Evolutionary conservation across 2,797 vertebrate species (phyloP), one percentile per base, ranked within the genome.

Genomic region (Menidia menidia): DNA sequence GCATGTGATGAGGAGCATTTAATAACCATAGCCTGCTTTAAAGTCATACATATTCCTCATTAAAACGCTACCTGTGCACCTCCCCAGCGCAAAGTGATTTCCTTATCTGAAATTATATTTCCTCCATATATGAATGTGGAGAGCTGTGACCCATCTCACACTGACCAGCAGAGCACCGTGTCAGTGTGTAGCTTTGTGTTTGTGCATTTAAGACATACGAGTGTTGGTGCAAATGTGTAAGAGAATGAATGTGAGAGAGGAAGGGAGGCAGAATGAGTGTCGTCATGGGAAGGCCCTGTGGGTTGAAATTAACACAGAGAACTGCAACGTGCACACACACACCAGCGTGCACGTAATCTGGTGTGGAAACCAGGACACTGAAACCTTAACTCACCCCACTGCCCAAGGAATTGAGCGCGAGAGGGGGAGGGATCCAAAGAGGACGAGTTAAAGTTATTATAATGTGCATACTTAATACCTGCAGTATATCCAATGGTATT

Each of bases 281-380:
- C 35, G 33, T 71, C 60, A 55, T 66, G 68, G 47, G 60, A 81
- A 85, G 65, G 70, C 68, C 78, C 69, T 64, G 75, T 64, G 81
- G 75, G 81, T 77, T 64, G 66, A 80, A 70, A 73, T 64, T n/a
- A 78, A 67, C 63, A 76, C 69, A 83, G 64, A 54, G 65, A 64
- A 61, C 44, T 64, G 39, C 52, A 74, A 69, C 51, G 32, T 13
- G 15, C 59, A 52, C 16, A 7, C 45, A 25, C 45, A 52, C 52
- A 43, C 18, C 10, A 10, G 35, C 8, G 35, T 51, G 33, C 51
- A 63, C 62, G 12, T 78, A 92, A 93, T 87, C 87, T 74, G 61
- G 75, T 86, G 80, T 88, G 80, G 81, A 91, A 92, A 90, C 86
- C 83, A 89, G 86, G 86, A 81, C 90, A 83, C 44, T 68, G 75